Evolutionary conservation across 1,140 invertebrate species (phyloP).

Genomic region (Luehdorfia chinensis): DNA sequence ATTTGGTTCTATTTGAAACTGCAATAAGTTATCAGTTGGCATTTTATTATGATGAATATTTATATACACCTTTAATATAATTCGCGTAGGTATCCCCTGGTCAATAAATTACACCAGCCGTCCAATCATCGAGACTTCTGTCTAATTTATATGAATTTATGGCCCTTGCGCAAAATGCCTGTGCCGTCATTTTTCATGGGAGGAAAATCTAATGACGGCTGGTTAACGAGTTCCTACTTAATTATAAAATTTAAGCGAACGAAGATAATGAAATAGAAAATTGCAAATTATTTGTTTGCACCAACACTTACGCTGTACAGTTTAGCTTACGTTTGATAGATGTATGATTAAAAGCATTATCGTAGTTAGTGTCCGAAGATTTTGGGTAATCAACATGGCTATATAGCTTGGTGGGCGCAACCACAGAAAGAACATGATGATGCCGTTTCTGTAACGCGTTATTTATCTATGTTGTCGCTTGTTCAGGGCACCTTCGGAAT

Average conservation of each 20-base stretch:
- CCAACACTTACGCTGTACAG: neutral
- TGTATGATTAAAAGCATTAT: too few relatives aligned
- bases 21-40: too few relatives aligned
- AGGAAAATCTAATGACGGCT: constrained; percentile 11
- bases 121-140: constrained; percentile 17
- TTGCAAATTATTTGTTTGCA: constrained; percentile 1
- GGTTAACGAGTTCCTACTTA: constrained; percentile 9
- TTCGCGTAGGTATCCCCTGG: constrained; percentile 10
- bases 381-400: too few relatives aligned
- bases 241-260: constrained; percentile 12
- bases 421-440: too few relatives aligned
- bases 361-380: too few relatives aligned
- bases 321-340: too few relatives aligned
- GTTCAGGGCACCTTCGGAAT: too few relatives aligned
- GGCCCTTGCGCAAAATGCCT: constrained; percentile 4
- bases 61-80: constrained; percentile 8
- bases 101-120: constrained; percentile 10
- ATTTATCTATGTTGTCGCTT: too few relatives aligned
- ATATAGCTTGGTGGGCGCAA: too few relatives aligned
- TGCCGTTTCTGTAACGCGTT: too few relatives aligned
- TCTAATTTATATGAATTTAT: constrained; percentile 17
- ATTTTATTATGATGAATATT: constrained; percentile 6
- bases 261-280: neutral
- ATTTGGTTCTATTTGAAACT: too few relatives aligned
- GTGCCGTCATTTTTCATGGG: constrained; percentile 15